Evolutionary conservation across 2,797 vertebrate genomes (phyloP), one percentile per base, ranked within the genome.

Genomic region (Micromesistius poutassou): DNA sequence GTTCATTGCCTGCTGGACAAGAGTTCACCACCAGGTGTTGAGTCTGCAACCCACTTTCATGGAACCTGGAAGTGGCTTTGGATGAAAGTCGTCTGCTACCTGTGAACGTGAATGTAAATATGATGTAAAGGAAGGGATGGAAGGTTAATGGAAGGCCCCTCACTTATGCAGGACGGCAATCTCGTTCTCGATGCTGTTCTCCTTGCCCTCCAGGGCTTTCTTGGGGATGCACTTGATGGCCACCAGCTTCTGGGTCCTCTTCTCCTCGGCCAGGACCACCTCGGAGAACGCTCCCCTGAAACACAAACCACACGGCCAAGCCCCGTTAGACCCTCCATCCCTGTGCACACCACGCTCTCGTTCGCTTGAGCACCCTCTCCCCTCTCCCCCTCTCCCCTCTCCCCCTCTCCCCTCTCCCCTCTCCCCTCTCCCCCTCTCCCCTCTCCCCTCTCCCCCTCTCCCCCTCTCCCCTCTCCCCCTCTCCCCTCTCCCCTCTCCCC

Each of bases 111-210:
- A 68, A 28, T 68, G 25, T 68, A 68, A 28, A 62, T 19, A 22
- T 22, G 55, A 25, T 22, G 19, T 22, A 42, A 5, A n/a, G n/a
- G n/a, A n/a, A n/a, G n/a, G n/a, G n/a, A n/a, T n/a, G n/a, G n/a
- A n/a, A n/a, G n/a, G n/a, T n/a, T n/a, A n/a, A 22, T 50, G 74
- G 4, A 42, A 25, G 30, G 73, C 22, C 75, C 93, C 96, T 89
- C 91, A 99, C 98, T 97, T 99, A 93, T 97, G 96, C 81, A 99
- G 92, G 76, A 99, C 98, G 0, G 96, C 96, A 0, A 99, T 98
- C 93, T 99, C 98, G 0, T 99, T 99, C 89, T 99, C 97, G n/a
- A 99, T 97, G 95, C 96, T 97, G 91, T 94, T 97, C 87, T 98
- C 97, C 76, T 99, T 99, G 74, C 97, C 97, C 83, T 98, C 96